Evolutionary conservation across 2,888 invertebrate genomes (phyloP), one percentile per base, ranked within the genome.

Genomic region (Kuschelorhynchus macadamiae): DNA sequence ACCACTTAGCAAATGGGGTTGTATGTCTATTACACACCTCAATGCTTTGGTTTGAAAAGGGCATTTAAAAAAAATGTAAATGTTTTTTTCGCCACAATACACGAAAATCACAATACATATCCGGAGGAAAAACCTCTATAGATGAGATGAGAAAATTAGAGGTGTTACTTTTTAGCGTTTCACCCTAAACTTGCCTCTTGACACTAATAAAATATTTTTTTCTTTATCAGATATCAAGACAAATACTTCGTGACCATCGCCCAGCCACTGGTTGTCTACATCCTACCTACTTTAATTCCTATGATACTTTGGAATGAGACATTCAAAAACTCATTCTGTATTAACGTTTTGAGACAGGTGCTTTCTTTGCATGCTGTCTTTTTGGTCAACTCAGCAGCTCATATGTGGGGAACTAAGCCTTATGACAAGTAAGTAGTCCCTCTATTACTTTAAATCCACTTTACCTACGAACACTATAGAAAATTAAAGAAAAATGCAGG

Each of bases 351-450:
- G 81, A 89, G 95, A 60, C 95, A 94, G 85, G 86, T 90, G 12
- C 87, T 91, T 79, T 90, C 90, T 53, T 87, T 96, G 49, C 67
- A 71, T 83, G 90, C 91, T 65, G 96, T 96, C 0, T 96, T 95
- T 96, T 86, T 93, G 67, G 95, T 96, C 33, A 96, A 96, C 85
- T 94, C 93, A 71, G 93, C 92, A 1, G 96, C 96, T 0, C 96
- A 96, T 85, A 88, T 91, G 77, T 92, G 89, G 86, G 92, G 92
- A 53, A 86, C 88, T 76, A 90, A 89, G 75, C 92, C 92, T 12
- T 92, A 92, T 79, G 92, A 95, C 82, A 89, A 86, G 86, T 88
- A 82, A 85, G 86, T 71, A 41, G 11, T 25, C n/a, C n/a, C n/a
- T n/a, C n/a, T n/a, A n/a, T n/a, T n/a, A n/a, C n/a, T n/a, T n/a